Conservation (phyloP, 2,797 vertebrate genomes). For the Periparus ater region DNA sequence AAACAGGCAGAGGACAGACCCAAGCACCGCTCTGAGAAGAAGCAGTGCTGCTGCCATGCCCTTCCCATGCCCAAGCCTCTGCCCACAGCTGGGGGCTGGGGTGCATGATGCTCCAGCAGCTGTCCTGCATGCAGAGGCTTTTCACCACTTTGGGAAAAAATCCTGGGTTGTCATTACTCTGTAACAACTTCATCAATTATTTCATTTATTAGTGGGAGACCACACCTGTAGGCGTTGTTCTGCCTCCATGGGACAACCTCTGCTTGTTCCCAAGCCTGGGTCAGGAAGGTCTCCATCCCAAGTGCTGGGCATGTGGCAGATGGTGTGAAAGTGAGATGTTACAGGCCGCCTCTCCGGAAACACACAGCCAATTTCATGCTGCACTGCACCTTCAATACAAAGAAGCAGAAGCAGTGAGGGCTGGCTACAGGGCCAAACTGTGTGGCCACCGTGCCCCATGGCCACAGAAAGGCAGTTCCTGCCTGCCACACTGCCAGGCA, state of each 20-base stretch:
- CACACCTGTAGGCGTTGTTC: background rate
- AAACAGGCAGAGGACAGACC: accelerated
- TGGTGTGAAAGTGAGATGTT: background rate
- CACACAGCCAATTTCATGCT: accelerated
- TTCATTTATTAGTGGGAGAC: background rate
- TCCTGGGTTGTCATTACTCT: background rate
- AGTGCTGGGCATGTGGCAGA: accelerated
- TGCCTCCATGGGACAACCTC: background rate
- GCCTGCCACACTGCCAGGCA: background rate
- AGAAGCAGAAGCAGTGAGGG: background rate
- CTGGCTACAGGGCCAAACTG: background rate
- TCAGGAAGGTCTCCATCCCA: background rate
- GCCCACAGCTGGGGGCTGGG: background rate
- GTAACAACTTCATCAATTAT: background rate
- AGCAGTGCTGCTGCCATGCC: background rate
- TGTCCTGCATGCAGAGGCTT: background rate
- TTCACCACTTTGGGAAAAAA: background rate
- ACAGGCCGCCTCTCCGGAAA: background rate
- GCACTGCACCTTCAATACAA: accelerated
- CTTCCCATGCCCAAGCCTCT: background rate
- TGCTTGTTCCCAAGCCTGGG: background rate
- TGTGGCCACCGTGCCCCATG: accelerated
- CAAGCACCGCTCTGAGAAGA: background rate
- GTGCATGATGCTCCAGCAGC: background rate
- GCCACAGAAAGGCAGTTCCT: background rate